Percentiles rank a stretch among this genome's conserved stretches.
phyloP scores from a whole-genome alignment of 1,140 invertebrate genomes.

The Leptinotarsa lineolata region DNA sequence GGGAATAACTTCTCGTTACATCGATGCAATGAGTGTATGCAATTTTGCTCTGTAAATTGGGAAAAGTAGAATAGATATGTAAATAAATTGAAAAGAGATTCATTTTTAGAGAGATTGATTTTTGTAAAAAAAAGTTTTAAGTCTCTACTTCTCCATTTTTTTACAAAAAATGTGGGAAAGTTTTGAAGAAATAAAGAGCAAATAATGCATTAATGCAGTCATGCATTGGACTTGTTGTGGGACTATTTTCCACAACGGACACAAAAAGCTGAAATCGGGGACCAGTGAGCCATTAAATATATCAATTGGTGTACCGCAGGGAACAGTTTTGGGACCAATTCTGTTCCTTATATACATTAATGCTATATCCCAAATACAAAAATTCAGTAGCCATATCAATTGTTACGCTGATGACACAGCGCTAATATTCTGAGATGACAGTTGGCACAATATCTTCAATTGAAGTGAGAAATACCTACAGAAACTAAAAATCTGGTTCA shows the following conservation, averaged over 20 bases:
- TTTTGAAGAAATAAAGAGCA: too few relatives aligned
- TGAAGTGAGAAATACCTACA: conserved; percentile 1
- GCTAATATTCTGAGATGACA: conserved; percentile 11
- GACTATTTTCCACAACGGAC: conserved; percentile 12
- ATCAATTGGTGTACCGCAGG: conserved; percentile 13
- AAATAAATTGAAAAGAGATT: neutral
- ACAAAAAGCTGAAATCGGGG: conserved; percentile 11
- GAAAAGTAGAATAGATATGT: neutral
- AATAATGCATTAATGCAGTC: too few relatives aligned
- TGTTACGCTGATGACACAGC: conserved; percentile 17
- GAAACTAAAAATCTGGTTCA: conserved; percentile 11
- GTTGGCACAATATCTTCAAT: conserved; percentile 16
- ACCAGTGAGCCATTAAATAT: conserved; percentile 15
- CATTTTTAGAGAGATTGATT: too few relatives aligned
- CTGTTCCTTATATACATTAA: conserved; percentile 15
- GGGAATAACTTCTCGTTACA: neutral
- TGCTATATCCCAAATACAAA: conserved; percentile 15
- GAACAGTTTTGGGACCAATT: conserved; percentile 18
- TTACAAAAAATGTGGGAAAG: too few relatives aligned
- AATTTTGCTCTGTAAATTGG: neutral
- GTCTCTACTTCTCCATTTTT: too few relatives aligned
- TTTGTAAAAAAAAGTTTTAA: too few relatives aligned
- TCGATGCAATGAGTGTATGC: neutral
- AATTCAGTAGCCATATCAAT: conserved; percentile 12
- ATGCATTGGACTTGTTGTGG: conserved; percentile 12